Evolutionary conservation across 2,113 vertebrate genomes (phyloP), one percentile per base, ranked within the genome.

Genomic region (Ailuropoda melanoleuca): DNA sequence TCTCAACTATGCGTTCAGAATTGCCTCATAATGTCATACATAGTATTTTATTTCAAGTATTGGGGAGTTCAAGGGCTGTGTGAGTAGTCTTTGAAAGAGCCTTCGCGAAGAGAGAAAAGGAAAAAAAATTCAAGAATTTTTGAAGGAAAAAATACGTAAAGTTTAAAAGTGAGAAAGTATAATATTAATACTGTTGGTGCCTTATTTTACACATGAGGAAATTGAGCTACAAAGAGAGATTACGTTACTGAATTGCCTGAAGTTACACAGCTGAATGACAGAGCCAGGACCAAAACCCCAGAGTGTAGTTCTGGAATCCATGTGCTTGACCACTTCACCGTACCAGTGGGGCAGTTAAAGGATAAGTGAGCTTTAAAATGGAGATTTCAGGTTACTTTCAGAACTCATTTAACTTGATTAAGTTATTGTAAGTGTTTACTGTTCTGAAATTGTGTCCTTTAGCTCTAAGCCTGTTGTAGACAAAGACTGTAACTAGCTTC

Each of bases 151-250:
- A 91, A 24, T 18, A 34, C 24, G 15, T 81, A 62, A 68, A 66
- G 56, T 93, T 84, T 80, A 80, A 43, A 97, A 89, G 37, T 82
- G n/a, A 91, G 56, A 95, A 55, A 60, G 23, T 64, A 24, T 60
- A 18, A 19, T 68, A 11, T 12, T 46, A 87, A 29, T 74, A 26
- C 14, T 81, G 37, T 66, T 88, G 34, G 5, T 68, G 3, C 18
- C 24, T 46, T 81, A 3, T 60, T 86, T 77, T 46, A 19, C 34
- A 56, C 81, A n/a, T 10, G 29, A 86, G n/a, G 66, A 92, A 53
- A 37, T 34, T n/a, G 84, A 88, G n/a, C 2, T 81, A 43, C 55
- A 70, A 72, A 70, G 78, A 86, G n/a, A 84, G 31, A 11, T 23
- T 29, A 48, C 23, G 31, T 83, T 46, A 43, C 15, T 74, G 39